Conservation (phyloP, 2,113 vertebrate genomes). For the Melanotaenia duboulayi region DNA sequence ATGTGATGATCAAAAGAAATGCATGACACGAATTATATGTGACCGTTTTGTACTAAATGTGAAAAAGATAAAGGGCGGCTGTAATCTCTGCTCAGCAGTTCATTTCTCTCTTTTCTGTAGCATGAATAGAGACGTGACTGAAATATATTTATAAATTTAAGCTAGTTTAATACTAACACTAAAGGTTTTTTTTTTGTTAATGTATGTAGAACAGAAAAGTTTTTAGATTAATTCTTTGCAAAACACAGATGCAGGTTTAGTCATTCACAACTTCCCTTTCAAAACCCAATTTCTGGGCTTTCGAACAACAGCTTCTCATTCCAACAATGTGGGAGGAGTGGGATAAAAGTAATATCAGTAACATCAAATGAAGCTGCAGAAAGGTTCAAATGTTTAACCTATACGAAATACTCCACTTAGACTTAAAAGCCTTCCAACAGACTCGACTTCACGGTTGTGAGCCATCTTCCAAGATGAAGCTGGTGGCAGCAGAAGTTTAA, state of each 20-base stretch:
- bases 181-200: too few relatives aligned
- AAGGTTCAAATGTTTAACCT: slow-evolving; percentile 68
- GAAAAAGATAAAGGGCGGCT: too few relatives aligned
- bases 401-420: slow-evolving; percentile 71
- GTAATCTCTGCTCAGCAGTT: background rate
- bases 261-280: slow-evolving; percentile 36
- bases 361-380: slow-evolving; percentile 55
- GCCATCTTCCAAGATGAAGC: slow-evolving; percentile 22
- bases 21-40: background rate
- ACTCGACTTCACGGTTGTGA: slow-evolving; percentile 44
- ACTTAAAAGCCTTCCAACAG: slow-evolving; percentile 65
- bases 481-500: slow-evolving; percentile 18
- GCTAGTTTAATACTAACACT: background rate
- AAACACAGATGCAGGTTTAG: background rate
- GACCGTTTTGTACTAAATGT: slow-evolving; percentile 1
- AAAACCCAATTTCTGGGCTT: slow-evolving; percentile 23
- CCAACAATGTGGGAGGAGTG: slow-evolving; percentile 61
- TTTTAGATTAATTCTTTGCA: too few relatives aligned
- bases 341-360: slow-evolving; percentile 65
- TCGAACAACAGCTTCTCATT: slow-evolving; percentile 43
- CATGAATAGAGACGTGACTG: slow-evolving; percentile 41
- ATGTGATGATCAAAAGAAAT: background rate
- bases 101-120: slow-evolving; percentile 34
- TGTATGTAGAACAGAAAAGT: too few relatives aligned
- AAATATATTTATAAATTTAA: background rate